Conservation (phyloP, 2,797 vertebrate genomes). For the Lithobates sylvaticus region DNA sequence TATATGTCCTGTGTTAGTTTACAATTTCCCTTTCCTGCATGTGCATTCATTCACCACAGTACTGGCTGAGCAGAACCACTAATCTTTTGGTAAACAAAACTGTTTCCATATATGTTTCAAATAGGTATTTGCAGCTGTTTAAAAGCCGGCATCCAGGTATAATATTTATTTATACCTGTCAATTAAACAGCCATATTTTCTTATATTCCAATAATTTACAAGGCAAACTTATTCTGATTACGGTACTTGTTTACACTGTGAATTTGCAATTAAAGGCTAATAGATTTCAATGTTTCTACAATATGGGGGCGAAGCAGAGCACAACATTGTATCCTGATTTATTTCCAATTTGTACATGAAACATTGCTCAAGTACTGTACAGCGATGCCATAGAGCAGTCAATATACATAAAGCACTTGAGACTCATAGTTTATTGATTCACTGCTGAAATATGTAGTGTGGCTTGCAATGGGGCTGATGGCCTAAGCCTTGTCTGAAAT, state of each 20-base stretch:
- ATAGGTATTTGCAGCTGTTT: neutral
- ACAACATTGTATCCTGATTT: conserved; percentile 38
- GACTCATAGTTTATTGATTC: conserved; percentile 50
- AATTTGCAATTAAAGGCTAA: neutral
- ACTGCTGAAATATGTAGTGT: conserved; percentile 42
- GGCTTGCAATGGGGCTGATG: conserved; percentile 17
- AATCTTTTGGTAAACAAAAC: too few relatives aligned
- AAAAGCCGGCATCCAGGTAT: neutral
- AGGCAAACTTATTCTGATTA: neutral
- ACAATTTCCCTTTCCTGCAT: too few relatives aligned
- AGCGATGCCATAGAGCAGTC: conserved; percentile 18
- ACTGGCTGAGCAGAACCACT: too few relatives aligned
- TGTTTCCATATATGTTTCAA: neutral
- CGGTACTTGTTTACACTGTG: neutral
- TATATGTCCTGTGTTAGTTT: too few relatives aligned
- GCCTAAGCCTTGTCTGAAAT: conserved; percentile 36
- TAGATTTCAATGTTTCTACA: neutral
- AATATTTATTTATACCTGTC: neutral
- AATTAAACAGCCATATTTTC: neutral
- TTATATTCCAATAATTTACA: neutral
- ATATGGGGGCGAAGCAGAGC: neutral
- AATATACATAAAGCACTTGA: conserved; percentile 52
- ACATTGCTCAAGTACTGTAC: conserved; percentile 35
- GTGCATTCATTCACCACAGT: too few relatives aligned
- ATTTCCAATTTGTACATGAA: conserved; percentile 55